A percentile compares a stretch with the other conserved stretches of the same genome.
These are phyloP conservation scores for Champsocephalus esox DNA, from an alignment of 2,797 vertebrate species.

Conservation along the genomic window DNA sequence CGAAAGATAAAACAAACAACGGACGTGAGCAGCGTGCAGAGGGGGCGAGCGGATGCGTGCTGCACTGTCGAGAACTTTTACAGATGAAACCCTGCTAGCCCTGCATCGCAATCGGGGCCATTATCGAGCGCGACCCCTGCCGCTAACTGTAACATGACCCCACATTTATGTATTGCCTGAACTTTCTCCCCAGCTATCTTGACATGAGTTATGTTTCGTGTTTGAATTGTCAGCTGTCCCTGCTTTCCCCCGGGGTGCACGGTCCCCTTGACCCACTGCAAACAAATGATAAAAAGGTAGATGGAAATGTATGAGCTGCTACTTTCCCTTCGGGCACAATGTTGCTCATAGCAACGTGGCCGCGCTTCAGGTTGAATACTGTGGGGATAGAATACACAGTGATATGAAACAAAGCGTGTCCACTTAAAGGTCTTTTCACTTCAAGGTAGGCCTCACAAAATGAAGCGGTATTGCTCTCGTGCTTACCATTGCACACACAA, in stretches of 20 bases:
- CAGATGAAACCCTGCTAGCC: constrained; percentile 66
- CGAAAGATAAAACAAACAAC: constrained; percentile 81
- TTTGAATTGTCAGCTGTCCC: constrained; percentile 63
- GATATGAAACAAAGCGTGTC: constrained; percentile 36
- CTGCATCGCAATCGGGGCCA: constrained; percentile 66
- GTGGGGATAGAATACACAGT: constrained; percentile 28
- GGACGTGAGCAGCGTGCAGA: constrained; percentile 70
- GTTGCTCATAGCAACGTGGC: constrained; percentile 63
- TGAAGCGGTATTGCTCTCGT: constrained; percentile 33
- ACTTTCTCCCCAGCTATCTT: constrained; percentile 61
- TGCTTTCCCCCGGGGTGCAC: constrained; percentile 48
- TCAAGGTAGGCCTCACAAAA: constrained; percentile 35
- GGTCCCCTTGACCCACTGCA: constrained; percentile 51
- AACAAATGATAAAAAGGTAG: constrained; percentile 26
- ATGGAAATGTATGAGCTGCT: constrained; percentile 61
- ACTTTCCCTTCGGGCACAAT: constrained; percentile 60
- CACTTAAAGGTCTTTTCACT: constrained; percentile 30
- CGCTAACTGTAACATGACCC: constrained; percentile 70
- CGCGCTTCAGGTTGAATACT: constrained; percentile 54
- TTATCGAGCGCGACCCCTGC: constrained; percentile 66
- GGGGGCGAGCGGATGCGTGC: constrained; percentile 18
- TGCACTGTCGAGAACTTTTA: constrained; percentile 58
- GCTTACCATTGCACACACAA: constrained; percentile 48
- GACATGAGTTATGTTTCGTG: constrained; percentile 72
- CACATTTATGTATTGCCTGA: constrained; percentile 71